Conservation (phyloP, 1,140 invertebrate species). For the Neotoxoptera formosana region DNA sequence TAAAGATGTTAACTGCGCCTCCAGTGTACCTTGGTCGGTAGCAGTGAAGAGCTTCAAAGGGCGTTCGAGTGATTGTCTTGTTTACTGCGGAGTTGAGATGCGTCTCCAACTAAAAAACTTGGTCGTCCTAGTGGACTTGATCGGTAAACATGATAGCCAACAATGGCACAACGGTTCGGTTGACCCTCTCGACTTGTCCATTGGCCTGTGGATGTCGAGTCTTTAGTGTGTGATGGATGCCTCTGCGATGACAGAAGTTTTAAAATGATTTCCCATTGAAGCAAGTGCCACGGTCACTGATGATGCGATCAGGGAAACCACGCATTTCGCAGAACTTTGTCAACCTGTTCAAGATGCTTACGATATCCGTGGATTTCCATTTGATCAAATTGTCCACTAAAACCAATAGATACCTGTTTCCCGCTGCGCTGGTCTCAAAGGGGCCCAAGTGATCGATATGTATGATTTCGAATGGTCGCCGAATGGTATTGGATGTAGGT, state of each 20-base stretch:
- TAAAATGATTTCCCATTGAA: neutral
- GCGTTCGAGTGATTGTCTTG: too few relatives aligned
- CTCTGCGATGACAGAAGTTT: neutral
- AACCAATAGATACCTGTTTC: neutral
- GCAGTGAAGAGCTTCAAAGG: too few relatives aligned
- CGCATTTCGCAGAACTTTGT: neutral
- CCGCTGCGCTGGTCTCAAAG: neutral
- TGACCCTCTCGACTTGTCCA: neutral
- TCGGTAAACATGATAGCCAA: too few relatives aligned
- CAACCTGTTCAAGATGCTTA: neutral
- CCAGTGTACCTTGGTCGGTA: too few relatives aligned
- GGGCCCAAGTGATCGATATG: slow-evolving; percentile 30
- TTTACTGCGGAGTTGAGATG: too few relatives aligned
- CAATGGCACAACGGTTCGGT: neutral
- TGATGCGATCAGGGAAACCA: neutral
- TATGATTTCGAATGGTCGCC: neutral
- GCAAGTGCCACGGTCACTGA: neutral
- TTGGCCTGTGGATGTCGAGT: neutral
- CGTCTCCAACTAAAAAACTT: too few relatives aligned
- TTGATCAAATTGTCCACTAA: slow-evolving; percentile 33
- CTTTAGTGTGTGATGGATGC: neutral
- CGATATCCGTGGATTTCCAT: neutral
- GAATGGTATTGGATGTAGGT: neutral
- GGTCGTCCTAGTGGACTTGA: too few relatives aligned
- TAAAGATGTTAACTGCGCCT: too few relatives aligned